These are phyloP conservation scores for Rhorus exstirpatorius DNA, from an alignment of 2,888 invertebrate genomes.

Conservation along the genomic window DNA sequence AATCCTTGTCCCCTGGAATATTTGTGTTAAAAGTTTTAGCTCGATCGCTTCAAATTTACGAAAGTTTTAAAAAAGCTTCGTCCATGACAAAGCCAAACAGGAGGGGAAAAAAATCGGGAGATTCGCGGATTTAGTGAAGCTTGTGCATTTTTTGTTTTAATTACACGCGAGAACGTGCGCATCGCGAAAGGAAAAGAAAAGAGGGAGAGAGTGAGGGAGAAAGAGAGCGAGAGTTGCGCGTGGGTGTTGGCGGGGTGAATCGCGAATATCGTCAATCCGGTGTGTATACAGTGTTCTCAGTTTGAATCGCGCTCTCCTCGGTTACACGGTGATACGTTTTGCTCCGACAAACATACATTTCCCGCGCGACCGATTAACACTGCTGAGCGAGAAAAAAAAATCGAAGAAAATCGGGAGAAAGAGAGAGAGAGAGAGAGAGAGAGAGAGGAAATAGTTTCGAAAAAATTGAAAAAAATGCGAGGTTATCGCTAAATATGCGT, in stretches of 20 bases:
- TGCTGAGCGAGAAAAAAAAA: neutral
- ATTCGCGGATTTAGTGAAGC: no score
- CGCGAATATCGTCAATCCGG: conserved; percentile 52
- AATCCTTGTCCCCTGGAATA: no score
- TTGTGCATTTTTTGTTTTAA: conserved; percentile 50
- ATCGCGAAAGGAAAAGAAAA: conserved; percentile 35
- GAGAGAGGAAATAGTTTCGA: neutral
- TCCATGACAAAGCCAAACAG: no score
- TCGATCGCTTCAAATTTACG: no score
- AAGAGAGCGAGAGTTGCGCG: conserved; percentile 64
- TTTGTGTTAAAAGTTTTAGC: no score
- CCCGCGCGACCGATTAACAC: conserved; percentile 13
- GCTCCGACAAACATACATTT: conserved; percentile 29
- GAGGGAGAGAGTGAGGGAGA: conserved; percentile 20
- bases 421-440: neutral
- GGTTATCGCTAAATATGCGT: neutral
- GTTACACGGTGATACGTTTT: conserved; percentile 59
- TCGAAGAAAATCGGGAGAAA: neutral
- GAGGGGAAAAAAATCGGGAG: no score
- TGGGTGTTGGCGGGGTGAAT: conserved; percentile 65
- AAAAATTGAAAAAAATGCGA: neutral
- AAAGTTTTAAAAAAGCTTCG: no score
- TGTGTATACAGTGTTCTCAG: conserved; percentile 75
- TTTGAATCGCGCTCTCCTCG: conserved; percentile 79
- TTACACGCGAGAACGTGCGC: conserved; percentile 38